A percentile compares a stretch with the other conserved stretches of the same genome.
Conservation (phyloP, 2,113 vertebrate genomes). For the Myrmophylax atrothorax region DNA sequence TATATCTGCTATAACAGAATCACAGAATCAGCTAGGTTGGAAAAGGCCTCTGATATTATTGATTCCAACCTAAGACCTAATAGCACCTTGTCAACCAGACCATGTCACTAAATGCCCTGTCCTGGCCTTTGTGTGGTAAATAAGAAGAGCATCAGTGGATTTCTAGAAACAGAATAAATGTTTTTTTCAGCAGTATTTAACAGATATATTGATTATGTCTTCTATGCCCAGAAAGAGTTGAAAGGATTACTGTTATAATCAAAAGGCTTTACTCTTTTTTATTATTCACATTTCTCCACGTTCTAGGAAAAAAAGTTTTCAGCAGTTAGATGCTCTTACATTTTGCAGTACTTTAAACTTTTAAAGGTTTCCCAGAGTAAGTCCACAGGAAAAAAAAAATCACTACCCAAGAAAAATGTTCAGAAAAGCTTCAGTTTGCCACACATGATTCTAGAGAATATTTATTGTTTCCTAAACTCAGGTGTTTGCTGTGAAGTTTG, state of each 20-base stretch:
- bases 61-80: too few species aligned
- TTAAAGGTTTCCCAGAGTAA: not conserved
- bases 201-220: not conserved
- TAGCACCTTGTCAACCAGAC: too few species aligned
- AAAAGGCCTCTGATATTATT: too few species aligned
- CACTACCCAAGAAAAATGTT: not conserved
- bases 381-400: not conserved
- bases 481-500: accelerated
- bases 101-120: too few species aligned
- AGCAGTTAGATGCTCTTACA: not conserved
- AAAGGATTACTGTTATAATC: not conserved
- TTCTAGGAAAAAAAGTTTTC: not conserved
- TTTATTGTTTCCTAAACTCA: not conserved
- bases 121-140: too few species aligned
- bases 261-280: not conserved
- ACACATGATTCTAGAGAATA: not conserved
- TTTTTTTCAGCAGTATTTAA: not conserved
- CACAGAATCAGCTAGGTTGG: too few species aligned
- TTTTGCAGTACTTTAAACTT: not conserved
- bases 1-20: not conserved
- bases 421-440: not conserved
- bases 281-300: not conserved
- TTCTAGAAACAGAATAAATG: not conserved
- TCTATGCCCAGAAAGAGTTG: accelerated
- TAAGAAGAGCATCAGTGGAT: not conserved